phyloP scores from a whole-genome alignment of 2,113 vertebrate species.

The Anolis sagrei region DNA sequence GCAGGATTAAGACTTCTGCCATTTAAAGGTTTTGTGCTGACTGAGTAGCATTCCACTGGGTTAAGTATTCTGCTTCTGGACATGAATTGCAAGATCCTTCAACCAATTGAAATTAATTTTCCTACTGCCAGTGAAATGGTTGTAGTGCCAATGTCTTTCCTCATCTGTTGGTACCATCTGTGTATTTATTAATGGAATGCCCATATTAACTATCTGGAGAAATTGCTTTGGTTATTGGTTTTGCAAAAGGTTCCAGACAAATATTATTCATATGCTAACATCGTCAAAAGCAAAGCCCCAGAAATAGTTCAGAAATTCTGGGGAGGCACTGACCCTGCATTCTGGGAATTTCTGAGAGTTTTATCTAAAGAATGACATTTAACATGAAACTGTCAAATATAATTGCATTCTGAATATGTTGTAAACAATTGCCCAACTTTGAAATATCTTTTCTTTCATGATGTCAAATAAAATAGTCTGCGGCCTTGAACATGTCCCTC shows the following conservation, averaged over 20 bases:
- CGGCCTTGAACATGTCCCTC: not conserved
- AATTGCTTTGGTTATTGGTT: not conserved
- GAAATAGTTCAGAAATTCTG: constrained; percentile 5
- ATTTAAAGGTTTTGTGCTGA: not conserved
- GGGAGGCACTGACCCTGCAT: not conserved
- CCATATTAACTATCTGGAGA: not conserved
- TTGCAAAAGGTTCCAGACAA: not conserved
- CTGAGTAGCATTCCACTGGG: not conserved
- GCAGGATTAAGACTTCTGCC: not conserved
- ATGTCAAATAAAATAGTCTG: not conserved
- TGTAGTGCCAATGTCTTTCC: not conserved
- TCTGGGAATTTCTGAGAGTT: not conserved
- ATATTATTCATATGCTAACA: not conserved
- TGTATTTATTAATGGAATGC: not conserved
- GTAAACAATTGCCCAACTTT: not conserved
- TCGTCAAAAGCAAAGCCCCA: not conserved
- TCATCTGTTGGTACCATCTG: not conserved
- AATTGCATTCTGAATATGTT: constrained; percentile 13
- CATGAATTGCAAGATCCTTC: not conserved
- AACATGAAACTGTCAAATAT: constrained; percentile 4
- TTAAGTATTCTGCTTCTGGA: not conserved
- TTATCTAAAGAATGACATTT: constrained; percentile 24
- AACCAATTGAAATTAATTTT: not conserved
- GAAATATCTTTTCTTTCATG: not conserved
- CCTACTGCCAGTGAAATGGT: not conserved